phyloP scores from a whole-genome alignment of 1,140 invertebrate genomes.

The Drosophila nannoptera region DNA sequence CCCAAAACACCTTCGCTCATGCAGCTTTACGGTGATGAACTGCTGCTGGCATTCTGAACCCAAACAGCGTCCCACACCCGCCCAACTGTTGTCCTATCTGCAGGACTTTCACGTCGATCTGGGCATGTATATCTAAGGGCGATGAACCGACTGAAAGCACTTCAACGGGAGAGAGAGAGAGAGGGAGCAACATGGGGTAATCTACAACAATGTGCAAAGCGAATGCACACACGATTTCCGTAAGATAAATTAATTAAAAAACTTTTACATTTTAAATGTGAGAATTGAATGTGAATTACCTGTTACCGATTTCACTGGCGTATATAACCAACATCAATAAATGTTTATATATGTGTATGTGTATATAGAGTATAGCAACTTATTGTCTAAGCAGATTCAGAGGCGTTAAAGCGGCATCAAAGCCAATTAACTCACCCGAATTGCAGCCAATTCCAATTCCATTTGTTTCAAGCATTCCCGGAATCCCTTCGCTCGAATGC shows the following conservation, averaged over 20 bases:
- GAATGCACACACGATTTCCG: slow-evolving; percentile 12
- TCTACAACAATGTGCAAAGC: neutral
- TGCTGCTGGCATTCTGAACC: slow-evolving; percentile 91
- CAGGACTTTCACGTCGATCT: slow-evolving; percentile 93
- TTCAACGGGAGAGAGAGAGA: slow-evolving; percentile 1
- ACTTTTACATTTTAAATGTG: slow-evolving; percentile 72
- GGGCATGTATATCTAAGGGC: slow-evolving; percentile 85
- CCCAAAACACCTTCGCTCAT: neutral
- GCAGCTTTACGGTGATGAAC: slow-evolving; percentile 93
- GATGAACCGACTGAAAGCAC: slow-evolving; percentile 18
- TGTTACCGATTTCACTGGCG: slow-evolving; percentile 49
- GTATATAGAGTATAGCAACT: slow-evolving; percentile 9
- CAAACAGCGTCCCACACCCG: slow-evolving; percentile 90
- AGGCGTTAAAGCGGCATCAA: slow-evolving; percentile 40
- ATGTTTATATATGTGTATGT: slow-evolving; percentile 23
- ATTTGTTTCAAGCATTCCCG: neutral
- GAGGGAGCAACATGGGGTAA: neutral
- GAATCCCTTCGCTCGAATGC: slow-evolving; percentile 10
- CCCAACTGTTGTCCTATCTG: slow-evolving; percentile 90
- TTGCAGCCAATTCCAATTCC: slow-evolving; percentile 15
- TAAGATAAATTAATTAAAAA: slow-evolving; percentile 65
- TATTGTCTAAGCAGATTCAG: slow-evolving; percentile 33
- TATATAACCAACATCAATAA: slow-evolving; percentile 27
- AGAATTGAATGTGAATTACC: slow-evolving; percentile 72
- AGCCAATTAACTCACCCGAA: slow-evolving; percentile 25